Conservation (phyloP, 1,140 invertebrate species). For the Eulimnadia texana region DNA sequence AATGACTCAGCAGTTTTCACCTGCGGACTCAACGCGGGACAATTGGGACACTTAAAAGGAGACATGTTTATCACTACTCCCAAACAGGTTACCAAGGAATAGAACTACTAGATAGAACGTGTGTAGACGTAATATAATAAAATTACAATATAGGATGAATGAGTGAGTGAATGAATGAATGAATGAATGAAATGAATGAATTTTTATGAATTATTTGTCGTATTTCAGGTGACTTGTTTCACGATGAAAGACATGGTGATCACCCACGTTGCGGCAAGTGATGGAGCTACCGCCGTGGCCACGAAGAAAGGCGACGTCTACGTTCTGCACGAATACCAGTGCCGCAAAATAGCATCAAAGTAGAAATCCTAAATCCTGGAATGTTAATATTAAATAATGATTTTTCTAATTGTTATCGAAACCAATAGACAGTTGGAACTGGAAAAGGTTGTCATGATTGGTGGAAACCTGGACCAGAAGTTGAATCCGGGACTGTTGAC, state of each 20-base stretch:
- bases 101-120: not conserved
- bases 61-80: constrained; percentile 25
- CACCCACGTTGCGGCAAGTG: constrained; percentile 39
- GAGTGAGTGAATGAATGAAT: too few relatives aligned
- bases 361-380: too few relatives aligned
- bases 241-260: constrained; percentile 28
- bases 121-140: not conserved
- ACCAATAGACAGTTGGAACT: constrained; percentile 32
- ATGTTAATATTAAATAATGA: not conserved
- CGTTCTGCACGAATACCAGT: constrained; percentile 51
- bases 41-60: constrained; percentile 41
- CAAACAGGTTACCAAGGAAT: constrained; percentile 25
- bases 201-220: constrained; percentile 1
- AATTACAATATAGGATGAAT: not conserved
- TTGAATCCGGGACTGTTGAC: constrained; percentile 28
- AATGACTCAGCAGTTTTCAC: constrained; percentile 39
- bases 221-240: constrained; percentile 27
- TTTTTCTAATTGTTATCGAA: not conserved
- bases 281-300: constrained; percentile 49
- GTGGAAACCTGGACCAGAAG: constrained; percentile 36
- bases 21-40: constrained; percentile 58
- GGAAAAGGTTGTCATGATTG: constrained; percentile 32
- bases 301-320: constrained; percentile 50
- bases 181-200: constrained; percentile 6
- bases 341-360: constrained; percentile 49